Evolutionary conservation across 2,888 invertebrate species (phyloP).

Genomic region (Gortyna flavago): DNA sequence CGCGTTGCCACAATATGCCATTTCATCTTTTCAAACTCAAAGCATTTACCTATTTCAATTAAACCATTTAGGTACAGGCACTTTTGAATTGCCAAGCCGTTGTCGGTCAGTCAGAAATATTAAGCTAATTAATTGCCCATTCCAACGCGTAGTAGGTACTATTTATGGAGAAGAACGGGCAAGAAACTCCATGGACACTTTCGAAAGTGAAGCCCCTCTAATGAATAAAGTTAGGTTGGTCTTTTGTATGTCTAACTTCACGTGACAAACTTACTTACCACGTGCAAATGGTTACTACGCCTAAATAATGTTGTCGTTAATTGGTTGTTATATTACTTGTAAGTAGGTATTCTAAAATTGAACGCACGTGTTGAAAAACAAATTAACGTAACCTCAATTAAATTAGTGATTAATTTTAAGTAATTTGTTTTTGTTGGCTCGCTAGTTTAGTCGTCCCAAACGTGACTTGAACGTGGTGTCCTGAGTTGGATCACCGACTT

Average conservation of each 20-base stretch:
- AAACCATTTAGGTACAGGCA: not conserved
- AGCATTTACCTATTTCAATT: not conserved
- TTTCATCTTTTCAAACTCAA: not conserved
- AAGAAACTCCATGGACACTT: not conserved
- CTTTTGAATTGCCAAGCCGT: not conserved
- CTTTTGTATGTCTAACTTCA: not conserved
- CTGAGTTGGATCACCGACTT: too few relatives aligned
- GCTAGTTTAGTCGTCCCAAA: too few relatives aligned
- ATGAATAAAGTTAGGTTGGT: not conserved
- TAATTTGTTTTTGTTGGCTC: not conserved
- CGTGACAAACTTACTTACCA: not conserved
- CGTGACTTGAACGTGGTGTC: too few relatives aligned
- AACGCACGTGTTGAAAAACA: not conserved
- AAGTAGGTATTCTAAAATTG: not conserved
- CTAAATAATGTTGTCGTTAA: slow-evolving; percentile 11
- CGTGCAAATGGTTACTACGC: slow-evolving; percentile 16
- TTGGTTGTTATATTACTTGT: not conserved
- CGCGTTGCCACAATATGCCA: not conserved
- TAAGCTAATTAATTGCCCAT: not conserved
- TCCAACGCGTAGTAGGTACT: not conserved
- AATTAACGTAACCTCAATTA: slow-evolving; percentile 14
- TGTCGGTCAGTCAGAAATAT: not conserved
- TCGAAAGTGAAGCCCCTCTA: not conserved
- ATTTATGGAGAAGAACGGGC: not conserved
- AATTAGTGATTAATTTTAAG: not conserved